A percentile compares a stretch with the other conserved stretches of the same genome.
phyloP scores from a whole-genome alignment of 1,140 invertebrate species.

The Alviniconcha marisindica region DNA sequence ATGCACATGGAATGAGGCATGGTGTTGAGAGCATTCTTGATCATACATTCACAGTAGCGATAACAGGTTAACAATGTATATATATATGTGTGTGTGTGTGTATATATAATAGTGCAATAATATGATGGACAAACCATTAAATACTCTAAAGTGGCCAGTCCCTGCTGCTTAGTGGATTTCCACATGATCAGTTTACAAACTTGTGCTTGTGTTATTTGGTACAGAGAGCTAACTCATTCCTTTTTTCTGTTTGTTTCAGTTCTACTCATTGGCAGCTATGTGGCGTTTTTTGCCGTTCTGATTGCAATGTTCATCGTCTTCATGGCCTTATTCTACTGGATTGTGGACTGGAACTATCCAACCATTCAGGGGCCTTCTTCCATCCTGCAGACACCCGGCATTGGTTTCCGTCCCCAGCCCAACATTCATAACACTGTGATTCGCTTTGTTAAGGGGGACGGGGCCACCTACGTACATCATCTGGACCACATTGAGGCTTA shows the following conservation, averaged over 20 bases:
- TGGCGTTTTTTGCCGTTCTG: constrained; percentile 92
- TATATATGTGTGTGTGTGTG: no score
- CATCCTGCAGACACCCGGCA: constrained; percentile 76
- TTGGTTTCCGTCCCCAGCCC: constrained; percentile 95
- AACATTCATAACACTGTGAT: constrained; percentile 95
- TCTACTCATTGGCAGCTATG: constrained; percentile 91
- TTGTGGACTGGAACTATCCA: constrained; percentile 88
- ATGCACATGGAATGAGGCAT: no score
- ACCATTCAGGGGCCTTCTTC: constrained; percentile 90
- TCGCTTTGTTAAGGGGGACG: constrained; percentile 83
- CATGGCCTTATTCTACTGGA: constrained; percentile 95
- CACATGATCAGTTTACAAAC: no score
- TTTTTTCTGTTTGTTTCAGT: constrained; percentile 63
- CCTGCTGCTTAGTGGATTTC: no score
- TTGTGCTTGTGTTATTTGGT: no score
- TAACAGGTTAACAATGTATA: no score
- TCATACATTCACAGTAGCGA: no score
- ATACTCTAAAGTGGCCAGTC: no score
- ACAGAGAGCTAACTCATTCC: no score
- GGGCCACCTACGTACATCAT: constrained; percentile 58
- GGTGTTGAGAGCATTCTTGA: no score
- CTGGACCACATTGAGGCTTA: constrained; percentile 65
- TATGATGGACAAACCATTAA: no score
- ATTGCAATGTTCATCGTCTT: constrained; percentile 91
- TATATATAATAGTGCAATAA: no score